Conservation (phyloP, 2,888 invertebrate genomes). For the Mayetiola destructor region DNA sequence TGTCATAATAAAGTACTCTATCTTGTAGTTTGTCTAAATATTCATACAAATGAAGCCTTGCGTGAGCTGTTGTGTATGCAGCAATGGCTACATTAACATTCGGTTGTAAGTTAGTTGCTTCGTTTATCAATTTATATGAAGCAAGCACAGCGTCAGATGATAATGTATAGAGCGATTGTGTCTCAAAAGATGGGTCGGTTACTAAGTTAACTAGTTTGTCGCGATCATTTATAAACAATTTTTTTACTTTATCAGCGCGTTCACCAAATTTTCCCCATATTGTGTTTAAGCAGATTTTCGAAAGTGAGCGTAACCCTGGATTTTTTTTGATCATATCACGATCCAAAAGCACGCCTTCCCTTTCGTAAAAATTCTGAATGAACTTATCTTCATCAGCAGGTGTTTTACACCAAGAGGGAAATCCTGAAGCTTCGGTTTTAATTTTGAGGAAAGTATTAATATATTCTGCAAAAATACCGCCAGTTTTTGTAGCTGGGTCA, state of each 20-base stretch:
- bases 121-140: slow-evolving; percentile 20
- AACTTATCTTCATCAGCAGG: slow-evolving; percentile 19
- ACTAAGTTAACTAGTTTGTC: slow-evolving; percentile 19
- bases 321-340: not conserved
- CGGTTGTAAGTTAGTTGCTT: slow-evolving; percentile 16
- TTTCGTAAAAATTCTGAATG: slow-evolving; percentile 20
- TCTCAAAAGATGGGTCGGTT: slow-evolving; percentile 18
- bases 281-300: slow-evolving; percentile 7
- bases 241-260: slow-evolving; percentile 17
- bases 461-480: slow-evolving; percentile 22
- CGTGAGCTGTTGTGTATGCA: slow-evolving; percentile 27
- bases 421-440: slow-evolving; percentile 22
- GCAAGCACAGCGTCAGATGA: slow-evolving; percentile 20
- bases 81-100: slow-evolving; percentile 26
- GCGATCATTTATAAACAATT: slow-evolving; percentile 15
- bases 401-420: slow-evolving; percentile 19
- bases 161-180: slow-evolving; percentile 18
- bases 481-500: slow-evolving; percentile 14
- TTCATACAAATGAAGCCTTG: slow-evolving; percentile 25
- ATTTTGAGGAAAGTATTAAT: slow-evolving; percentile 23
- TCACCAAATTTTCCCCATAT: slow-evolving; percentile 16
- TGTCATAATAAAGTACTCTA: slow-evolving; percentile 28
- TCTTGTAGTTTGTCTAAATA: slow-evolving; percentile 24
- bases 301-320: not conserved
- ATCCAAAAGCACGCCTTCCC: slow-evolving; percentile 22